Evolutionary conservation across 2,797 vertebrate genomes (phyloP), one percentile per base, ranked within the genome.

Genomic region (Enoplosus armatus): DNA sequence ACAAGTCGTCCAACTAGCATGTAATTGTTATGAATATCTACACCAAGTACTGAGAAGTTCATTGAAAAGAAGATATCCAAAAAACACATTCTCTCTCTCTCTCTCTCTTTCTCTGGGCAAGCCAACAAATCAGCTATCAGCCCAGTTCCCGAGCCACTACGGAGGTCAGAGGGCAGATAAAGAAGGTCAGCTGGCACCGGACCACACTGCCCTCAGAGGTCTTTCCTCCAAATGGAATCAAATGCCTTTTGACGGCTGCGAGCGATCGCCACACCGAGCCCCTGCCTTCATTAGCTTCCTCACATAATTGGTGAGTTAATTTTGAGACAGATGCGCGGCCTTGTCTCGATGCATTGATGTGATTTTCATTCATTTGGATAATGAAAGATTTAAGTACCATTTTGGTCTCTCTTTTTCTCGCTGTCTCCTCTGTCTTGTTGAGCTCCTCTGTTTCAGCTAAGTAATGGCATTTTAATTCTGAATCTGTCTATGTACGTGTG

Each of bases 111-210:
- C 61, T 78, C 31, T 72, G 65, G 63, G 66, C 90, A 1, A 90
- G 92, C 95, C 95, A 95, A 95, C 96, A 96, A 96, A 94, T 96
- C 95, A 92, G 95, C 77, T 81, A 92, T 93, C 95, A 93, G 94
- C 93, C 69, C 54, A 72, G 91, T 94, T 95, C 93, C 93, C 90
- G 81, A 76, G 78, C 77, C 68, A 47, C 74, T 37, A 3, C n/a
- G 1, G 76, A 73, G 85, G 89, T 79, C 78, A 89, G 72, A 87
- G 89, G 82, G 91, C 81, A 86, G 82, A 88, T 69, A 78, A 83
- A 81, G 79, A 72, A 68, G 89, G 88, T 90, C 88, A 89, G 56
- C 50, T 86, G 85, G 89, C 83, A 47, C 74, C 56, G 20, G 72
- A 85, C 81, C 88, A 90, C 78, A 22, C 79, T 54, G 68, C 83